Evolutionary conservation across 2,888 invertebrate genomes (phyloP).

Genomic region (Argyresthia albistria): DNA sequence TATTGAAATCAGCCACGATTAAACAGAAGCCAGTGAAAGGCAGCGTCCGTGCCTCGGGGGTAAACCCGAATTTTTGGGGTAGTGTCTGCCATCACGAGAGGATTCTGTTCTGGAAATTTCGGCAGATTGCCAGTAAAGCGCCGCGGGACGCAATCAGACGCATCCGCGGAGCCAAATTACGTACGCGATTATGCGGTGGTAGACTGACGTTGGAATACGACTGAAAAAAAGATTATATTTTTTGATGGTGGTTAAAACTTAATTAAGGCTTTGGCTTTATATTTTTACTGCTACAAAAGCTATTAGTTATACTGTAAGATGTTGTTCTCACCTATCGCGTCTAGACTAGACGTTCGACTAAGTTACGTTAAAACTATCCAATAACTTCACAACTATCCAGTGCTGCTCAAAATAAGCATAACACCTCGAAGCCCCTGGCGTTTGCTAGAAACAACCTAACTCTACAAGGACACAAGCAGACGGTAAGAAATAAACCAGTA

Average conservation of each 20-base stretch:
- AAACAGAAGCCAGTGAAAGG: slow-evolving; percentile 60
- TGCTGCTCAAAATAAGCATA: too few relatives aligned
- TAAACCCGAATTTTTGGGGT: slow-evolving; percentile 12
- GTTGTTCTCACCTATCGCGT: too few relatives aligned
- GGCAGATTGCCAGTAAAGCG: background rate
- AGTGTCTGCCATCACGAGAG: background rate
- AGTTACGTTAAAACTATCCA: too few relatives aligned
- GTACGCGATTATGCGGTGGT: background rate
- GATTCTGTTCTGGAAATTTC: background rate
- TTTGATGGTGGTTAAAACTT: too few relatives aligned
- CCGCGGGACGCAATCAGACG: slow-evolving; percentile 3
- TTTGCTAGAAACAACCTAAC: background rate
- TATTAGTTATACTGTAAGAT: too few relatives aligned
- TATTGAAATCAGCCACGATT: slow-evolving; percentile 12
- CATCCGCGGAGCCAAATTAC: slow-evolving; percentile 1
- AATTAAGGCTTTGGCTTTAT: too few relatives aligned
- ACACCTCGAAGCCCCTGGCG: background rate
- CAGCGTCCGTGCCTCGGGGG: slow-evolving; percentile 50
- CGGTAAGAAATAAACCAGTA: background rate
- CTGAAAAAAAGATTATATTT: too few relatives aligned
- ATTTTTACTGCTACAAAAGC: too few relatives aligned
- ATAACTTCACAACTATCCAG: too few relatives aligned
- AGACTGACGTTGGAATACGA: background rate
- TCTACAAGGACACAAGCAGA: too few relatives aligned
- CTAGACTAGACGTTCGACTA: too few relatives aligned